Evolutionary conservation across 2,888 invertebrate genomes (phyloP), one percentile per base, ranked within the genome.

Genomic region (Aplocera efformata): DNA sequence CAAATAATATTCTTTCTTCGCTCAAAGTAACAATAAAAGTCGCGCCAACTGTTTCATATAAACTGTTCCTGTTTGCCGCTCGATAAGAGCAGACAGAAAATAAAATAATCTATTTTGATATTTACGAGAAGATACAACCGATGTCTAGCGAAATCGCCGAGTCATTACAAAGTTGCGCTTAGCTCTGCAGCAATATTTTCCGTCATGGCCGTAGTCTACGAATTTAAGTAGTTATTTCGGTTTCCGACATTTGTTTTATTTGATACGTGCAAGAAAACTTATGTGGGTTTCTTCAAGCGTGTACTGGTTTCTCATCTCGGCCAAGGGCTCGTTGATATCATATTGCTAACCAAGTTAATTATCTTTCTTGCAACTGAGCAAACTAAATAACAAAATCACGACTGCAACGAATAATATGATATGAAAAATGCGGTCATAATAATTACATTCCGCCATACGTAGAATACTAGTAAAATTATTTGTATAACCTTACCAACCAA

Each of bases 131-230:
- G 67, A 73, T 72, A 71, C 61, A 60, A 50, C 53, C 58, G 64
- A 65, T 65, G 63, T 53, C 59, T 63, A 58, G 72, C 66, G 56
- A 63, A 72, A 72, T 66, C 61, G 75, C 65, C 58, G 72, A 76
- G 62, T 79, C 75, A 74, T 75, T 70, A 74, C 68, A 68, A 72
- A 77, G 68, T 78, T 77, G 65, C 60, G 71, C 72, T 76, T 62
- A 63, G 68, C 68, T 72, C 61, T 56, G 65, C 60, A 67, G 65
- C 58, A 63, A 75, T 74, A 75, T 80, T 77, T 75, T 73, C 65
- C 63, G 51, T 50, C 56, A 54, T 63, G 64, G 69, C 63, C 64
- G 53, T 57, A 59, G 55, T 58, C 55, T 50, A 42, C 49, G 49
- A 61, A 58, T 65, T 58, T 45, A 47, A 57, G 56, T 63, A 68